Conservation (phyloP, 2,113 vertebrate genomes). For the Carassius carassius region DNA sequence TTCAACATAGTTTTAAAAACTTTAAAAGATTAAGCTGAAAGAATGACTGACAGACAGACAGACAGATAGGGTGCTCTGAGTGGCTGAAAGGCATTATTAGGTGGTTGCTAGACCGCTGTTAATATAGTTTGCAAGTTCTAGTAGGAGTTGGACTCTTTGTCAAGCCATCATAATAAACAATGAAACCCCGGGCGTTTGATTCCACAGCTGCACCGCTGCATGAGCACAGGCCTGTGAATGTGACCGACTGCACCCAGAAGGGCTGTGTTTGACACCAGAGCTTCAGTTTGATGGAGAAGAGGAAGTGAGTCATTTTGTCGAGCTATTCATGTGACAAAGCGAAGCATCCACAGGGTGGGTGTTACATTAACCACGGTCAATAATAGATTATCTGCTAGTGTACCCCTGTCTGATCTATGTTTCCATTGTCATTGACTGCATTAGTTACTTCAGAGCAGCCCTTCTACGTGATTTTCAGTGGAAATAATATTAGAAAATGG, state of each 20-base stretch:
- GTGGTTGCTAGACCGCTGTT: too few relatives aligned
- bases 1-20: not conserved
- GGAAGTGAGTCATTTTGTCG: slow-evolving; percentile 57
- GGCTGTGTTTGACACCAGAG: slow-evolving; percentile 29
- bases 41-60: not conserved
- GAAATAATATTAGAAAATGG: not conserved
- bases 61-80: too few relatives aligned
- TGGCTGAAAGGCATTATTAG: too few relatives aligned
- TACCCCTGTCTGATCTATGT: slow-evolving; percentile 4
- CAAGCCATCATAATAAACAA: not conserved
- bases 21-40: not conserved
- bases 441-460: not conserved
- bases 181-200: not conserved
- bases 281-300: slow-evolving; percentile 40
- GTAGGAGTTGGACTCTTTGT: not conserved
- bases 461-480: not conserved
- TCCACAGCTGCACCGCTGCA: not conserved
- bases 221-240: not conserved
- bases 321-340: slow-evolving; percentile 56
- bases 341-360: slow-evolving; percentile 33
- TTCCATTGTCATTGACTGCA: not conserved
- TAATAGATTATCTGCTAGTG: slow-evolving; percentile 13
- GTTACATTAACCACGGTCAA: slow-evolving; percentile 39
- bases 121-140: not conserved
- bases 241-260: not conserved